These are phyloP conservation scores for Leptestheria dahalacensis DNA, from an alignment of 1,140 invertebrate species.

Conservation along the genomic window DNA sequence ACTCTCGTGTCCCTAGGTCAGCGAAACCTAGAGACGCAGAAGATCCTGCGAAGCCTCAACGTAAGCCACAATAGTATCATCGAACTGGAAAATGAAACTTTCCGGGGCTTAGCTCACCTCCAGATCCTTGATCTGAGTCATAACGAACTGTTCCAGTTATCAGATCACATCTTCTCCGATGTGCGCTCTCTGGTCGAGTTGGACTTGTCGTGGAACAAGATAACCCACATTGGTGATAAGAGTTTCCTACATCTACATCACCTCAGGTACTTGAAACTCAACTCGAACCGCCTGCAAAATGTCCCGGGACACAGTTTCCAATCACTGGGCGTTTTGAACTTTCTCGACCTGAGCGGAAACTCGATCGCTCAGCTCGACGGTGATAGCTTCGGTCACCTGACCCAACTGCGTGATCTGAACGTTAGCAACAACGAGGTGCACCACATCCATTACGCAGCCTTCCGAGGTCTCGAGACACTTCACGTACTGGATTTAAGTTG, in stretches of 20 bases:
- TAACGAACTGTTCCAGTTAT: constrained; percentile 55
- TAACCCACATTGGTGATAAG: constrained; percentile 1
- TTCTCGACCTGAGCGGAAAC: constrained; percentile 59
- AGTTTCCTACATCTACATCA: constrained; percentile 25
- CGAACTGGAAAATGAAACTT: constrained; percentile 47
- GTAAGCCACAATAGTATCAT: constrained; percentile 56
- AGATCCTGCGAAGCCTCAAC: constrained; percentile 50
- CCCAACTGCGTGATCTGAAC: constrained; percentile 15
- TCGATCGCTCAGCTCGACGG: constrained; percentile 44
- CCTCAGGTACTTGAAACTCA: constrained; percentile 59
- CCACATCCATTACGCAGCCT: constrained; percentile 34
- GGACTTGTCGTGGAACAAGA: constrained; percentile 16
- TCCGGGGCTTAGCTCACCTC: constrained; percentile 52
- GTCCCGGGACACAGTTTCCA: constrained; percentile 6
- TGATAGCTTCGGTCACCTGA: constrained; percentile 13
- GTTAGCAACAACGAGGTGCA: constrained; percentile 16
- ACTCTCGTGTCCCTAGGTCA: constrained; percentile 45
- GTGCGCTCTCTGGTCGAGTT: constrained; percentile 13
- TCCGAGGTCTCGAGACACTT: constrained; percentile 52
- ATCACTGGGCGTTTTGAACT: constrained; percentile 51
- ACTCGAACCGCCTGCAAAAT: constrained; percentile 52
- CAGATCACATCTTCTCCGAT: constrained; percentile 20
- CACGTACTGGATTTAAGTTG: constrained; percentile 50
- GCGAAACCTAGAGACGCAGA: constrained; percentile 60
- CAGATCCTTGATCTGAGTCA: constrained; percentile 50